Evolutionary conservation across 2,888 invertebrate species (phyloP), one percentile per base, ranked within the genome.

Genomic region (Parnassius mnemosyne): DNA sequence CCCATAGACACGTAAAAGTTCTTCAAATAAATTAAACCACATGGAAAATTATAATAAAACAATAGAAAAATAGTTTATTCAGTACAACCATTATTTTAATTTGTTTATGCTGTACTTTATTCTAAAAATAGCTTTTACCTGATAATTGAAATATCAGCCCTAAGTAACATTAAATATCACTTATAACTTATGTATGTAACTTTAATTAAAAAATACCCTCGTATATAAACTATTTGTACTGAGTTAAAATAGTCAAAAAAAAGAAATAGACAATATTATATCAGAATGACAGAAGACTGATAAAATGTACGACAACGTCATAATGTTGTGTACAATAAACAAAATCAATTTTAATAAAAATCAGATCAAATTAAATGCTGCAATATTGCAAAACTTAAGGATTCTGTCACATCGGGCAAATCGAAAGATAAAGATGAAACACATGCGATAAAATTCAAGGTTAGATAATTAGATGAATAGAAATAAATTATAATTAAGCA

Each of bases 371-470:
- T 58, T 44, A 60, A 44, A 50, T 55, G 11, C 11, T 55, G 10
- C 13, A 44, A 42, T 25, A 34, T 34, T 34, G 43, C n/a, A 10
- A 49, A 53, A 16, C 49, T 20, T 3, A 25, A 50, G 34, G 13
- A 50, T 9, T 25, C 51, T 53, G 12, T 53, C 53, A 43, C 53
- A 3, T 43, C n/a, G 16, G n/a, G 9, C 9, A 34, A 44, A 58
- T 34, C 41, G 43, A 10, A 43, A 50, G 43, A 16, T 9, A 12
- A 10, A 46, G 62, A 54, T 58, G 43, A 62, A 43, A 61, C 63
- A 64, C 60, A 63, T 58, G 64, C n/a, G 43, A 61, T 25, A 16
- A 61, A 49, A 74, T 79, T 84, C 81, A 85, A 87, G 87, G 87
- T 87, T 87, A 65, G 66, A 60, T 68, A 62, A 63, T 65, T 43